Base-by-base conservation (phyloP, 2,888 invertebrate species). In the Diaphora mendica region DNA sequence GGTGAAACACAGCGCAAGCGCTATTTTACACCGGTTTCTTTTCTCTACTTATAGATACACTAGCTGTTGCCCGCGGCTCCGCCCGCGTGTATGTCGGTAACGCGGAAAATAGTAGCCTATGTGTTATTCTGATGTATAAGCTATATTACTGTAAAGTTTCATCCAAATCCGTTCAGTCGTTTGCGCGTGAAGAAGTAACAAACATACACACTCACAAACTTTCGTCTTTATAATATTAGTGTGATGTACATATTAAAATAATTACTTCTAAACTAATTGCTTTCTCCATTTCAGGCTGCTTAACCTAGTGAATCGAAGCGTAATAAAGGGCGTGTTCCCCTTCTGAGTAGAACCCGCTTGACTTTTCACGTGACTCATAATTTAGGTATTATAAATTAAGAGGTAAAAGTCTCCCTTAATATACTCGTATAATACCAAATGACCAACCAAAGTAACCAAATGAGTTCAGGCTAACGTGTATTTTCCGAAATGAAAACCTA, bases 211-310 rank as follows among this genome's bases (percentile, higher is more conserved):
- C n/a, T n/a, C n/a, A n/a, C n/a, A n/a, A n/a, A n/a, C n/a, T n/a
- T n/a, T n/a, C n/a, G n/a, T n/a, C n/a, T n/a, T n/a, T n/a, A n/a
- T n/a, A n/a, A n/a, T n/a, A n/a, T n/a, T n/a, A n/a, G n/a, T n/a
- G n/a, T n/a, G n/a, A n/a, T 5, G 20, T 20, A 13, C 42, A 42
- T 42, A 23, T 64, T 35, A 35, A 33, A 30, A 44, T 8, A 69
- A 20, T 62, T 44, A 17, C 26, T 44, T 62, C n/a, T 55, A 20
- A 70, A 51, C 30, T 48, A 64, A 71, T 35, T 62, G 65, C 72
- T 35, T 64, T 68, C 13, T 26, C 66, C 26, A 72, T 75, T 75
- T 71, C 69, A 39, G 59, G 66, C 39, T 72, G 65, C 75, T 66
- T 72, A 75, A 62, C 48, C 64, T n/a, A 62, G 51, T 17, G 26